Evolutionary conservation across 2,797 vertebrate genomes (phyloP), one percentile per base, ranked within the genome.

Genomic region (Acanthopagrus latus): DNA sequence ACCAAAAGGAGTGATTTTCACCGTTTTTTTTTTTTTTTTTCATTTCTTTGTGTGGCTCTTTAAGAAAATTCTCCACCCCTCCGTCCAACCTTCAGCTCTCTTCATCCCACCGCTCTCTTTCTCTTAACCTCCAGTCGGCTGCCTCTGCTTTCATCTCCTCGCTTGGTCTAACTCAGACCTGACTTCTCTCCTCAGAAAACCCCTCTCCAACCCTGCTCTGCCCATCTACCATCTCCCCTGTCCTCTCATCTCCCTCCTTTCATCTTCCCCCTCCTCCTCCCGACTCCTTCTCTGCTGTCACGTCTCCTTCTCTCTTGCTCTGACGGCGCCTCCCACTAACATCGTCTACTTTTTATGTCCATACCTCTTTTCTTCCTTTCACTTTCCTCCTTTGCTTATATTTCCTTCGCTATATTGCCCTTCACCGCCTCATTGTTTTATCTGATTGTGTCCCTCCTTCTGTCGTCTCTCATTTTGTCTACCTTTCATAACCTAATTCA

Each of bases 61-160:
- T 63, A 81, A 81, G 79, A 50, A 66, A 56, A 56, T 3, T 11
- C 48, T 13, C 56, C 59, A 33, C n/a, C 52, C 59, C 60, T 68
- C 25, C 63, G 3, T 65, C 57, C 78, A 84, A 43, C 74, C 76
- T 74, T 78, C 82, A 71, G 18, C 85, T 84, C 76, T 52, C 52
- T 82, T 85, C 48, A 81, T 83, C 48, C 71, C 43, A 0, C 11
- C 9, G 1, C 70, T 85, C 76, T 52, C 55, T 54, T 71, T 82
- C 80, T 80, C 75, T 79, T 79, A 75, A 79, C 86, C 85, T 82
- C 71, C 78, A 20, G 71, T 62, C 20, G 0, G 47, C 75, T 65
- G 64, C 76, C 65, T 82, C 71, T 17, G 52, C 85, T 87, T 85
- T 85, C 86, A 85, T 84, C 86, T 86, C 71, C 59, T 78, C 3